Conservation (phyloP, 2,888 invertebrate species). For the Danaus chrysippus region DNA sequence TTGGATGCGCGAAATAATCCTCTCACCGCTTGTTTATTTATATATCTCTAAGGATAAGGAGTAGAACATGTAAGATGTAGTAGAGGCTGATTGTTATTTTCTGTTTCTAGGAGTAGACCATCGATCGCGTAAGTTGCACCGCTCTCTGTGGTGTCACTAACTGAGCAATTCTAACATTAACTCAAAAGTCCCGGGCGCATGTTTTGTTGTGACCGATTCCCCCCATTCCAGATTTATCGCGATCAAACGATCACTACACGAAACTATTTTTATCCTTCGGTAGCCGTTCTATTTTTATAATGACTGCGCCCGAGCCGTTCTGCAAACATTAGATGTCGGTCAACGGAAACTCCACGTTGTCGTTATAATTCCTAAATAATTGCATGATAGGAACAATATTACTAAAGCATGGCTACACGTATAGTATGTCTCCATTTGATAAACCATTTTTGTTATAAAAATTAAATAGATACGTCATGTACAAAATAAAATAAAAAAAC, state of each 20-base stretch:
- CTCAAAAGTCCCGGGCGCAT: slow-evolving; percentile 64
- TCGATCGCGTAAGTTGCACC: slow-evolving; percentile 80
- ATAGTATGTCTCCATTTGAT: slow-evolving; percentile 34
- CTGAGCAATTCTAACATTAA: slow-evolving; percentile 65
- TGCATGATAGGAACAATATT: slow-evolving; percentile 57
- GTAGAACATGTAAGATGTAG: slow-evolving; percentile 50
- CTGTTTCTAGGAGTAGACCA: slow-evolving; percentile 80
- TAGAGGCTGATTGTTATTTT: slow-evolving; percentile 78
- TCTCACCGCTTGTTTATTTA: slow-evolving; percentile 60
- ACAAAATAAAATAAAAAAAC: slow-evolving; percentile 30
- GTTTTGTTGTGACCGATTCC: slow-evolving; percentile 42
- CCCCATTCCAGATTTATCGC: slow-evolving; percentile 46
- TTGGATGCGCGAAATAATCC: slow-evolving; percentile 65
- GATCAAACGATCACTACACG: slow-evolving; percentile 49
- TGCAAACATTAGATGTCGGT: slow-evolving; percentile 65
- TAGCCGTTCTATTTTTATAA: slow-evolving; percentile 68
- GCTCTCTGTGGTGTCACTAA: slow-evolving; percentile 79
- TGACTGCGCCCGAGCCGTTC: slow-evolving; percentile 69
- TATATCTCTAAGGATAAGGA: slow-evolving; percentile 47
- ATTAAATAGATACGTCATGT: slow-evolving; percentile 28
- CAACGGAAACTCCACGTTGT: slow-evolving; percentile 53
- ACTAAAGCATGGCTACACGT: slow-evolving; percentile 54
- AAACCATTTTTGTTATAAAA: slow-evolving; percentile 30
- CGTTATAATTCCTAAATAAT: slow-evolving; percentile 51
- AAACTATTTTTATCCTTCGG: slow-evolving; percentile 62